phyloP scores from a whole-genome alignment of 2,113 vertebrate genomes.

The Pluvianellus socialis region DNA sequence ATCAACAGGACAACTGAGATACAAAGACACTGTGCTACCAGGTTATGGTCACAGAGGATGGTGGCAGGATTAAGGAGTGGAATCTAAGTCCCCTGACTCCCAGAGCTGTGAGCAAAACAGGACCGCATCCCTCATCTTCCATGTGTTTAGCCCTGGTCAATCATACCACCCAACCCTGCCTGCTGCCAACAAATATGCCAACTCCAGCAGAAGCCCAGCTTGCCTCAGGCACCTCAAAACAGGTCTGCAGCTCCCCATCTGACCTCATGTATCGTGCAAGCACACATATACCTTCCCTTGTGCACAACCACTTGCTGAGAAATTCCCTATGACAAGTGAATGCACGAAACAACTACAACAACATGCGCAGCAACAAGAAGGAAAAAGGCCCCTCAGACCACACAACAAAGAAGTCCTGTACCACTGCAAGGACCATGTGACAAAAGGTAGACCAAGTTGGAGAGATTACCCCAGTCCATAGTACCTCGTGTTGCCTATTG shows the following conservation, averaged over 20 bases:
- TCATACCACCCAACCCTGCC: neutral
- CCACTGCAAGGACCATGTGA: rapidly evolving
- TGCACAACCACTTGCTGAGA: neutral
- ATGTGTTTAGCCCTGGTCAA: neutral
- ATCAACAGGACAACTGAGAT: neutral
- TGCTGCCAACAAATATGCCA: neutral
- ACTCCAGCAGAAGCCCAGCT: neutral
- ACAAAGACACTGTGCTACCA: rapidly evolving
- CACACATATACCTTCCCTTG: neutral
- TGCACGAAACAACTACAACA: rapidly evolving
- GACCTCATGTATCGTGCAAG: rapidly evolving
- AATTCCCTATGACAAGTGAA: neutral
- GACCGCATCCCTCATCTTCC: rapidly evolving
- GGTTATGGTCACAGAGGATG: neutral
- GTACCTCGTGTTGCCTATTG: neutral
- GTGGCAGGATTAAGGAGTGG: neutral
- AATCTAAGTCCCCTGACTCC: neutral
- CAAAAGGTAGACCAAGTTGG: neutral
- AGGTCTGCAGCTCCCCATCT: rapidly evolving
- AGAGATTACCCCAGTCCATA: rapidly evolving
- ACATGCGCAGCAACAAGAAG: neutral
- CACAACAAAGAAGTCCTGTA: too few relatives aligned
- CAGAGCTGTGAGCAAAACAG: neutral
- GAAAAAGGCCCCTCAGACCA: neutral
- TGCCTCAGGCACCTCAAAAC: rapidly evolving